Conservation (phyloP, 1,140 invertebrate species). For the Sycobia sp. region DNA sequence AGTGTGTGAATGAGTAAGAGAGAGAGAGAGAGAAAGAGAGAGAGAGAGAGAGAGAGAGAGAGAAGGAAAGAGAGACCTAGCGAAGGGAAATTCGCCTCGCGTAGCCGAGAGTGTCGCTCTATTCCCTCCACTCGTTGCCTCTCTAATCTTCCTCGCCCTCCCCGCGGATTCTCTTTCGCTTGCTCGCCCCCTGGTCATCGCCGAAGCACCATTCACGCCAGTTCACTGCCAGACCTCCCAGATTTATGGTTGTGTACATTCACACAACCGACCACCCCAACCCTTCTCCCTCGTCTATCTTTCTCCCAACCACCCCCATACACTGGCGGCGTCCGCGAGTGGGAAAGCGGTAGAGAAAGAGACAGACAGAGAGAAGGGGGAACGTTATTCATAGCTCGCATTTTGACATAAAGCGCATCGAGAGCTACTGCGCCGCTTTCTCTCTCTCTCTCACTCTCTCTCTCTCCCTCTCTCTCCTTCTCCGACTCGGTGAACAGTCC, state of each 20-base stretch:
- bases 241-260: constrained; percentile 56
- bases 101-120: background rate
- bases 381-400: constrained; percentile 1
- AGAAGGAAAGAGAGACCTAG: too few species aligned
- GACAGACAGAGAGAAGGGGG: background rate
- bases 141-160: constrained; percentile 35
- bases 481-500: background rate
- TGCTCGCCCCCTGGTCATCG: constrained; percentile 44
- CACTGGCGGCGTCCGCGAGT: too few species aligned
- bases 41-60: too few species aligned
- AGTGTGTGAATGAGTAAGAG: too few species aligned
- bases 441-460: background rate
- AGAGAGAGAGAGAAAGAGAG: too few species aligned
- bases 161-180: constrained; percentile 11
- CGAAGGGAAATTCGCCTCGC: background rate
- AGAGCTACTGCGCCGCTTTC: too few species aligned
- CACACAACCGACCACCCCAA: background rate
- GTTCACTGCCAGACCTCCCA: constrained; percentile 53
- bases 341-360: too few species aligned
- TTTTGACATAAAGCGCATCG: too few species aligned
- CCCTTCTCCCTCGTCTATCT: background rate
- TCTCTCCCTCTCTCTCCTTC: background rate
- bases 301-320: background rate
- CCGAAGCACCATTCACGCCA: constrained; percentile 57
- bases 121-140: background rate